Evolutionary conservation across 2,888 invertebrate species (phyloP), one percentile per base, ranked within the genome.

Genomic region (Serripes groenlandicus): DNA sequence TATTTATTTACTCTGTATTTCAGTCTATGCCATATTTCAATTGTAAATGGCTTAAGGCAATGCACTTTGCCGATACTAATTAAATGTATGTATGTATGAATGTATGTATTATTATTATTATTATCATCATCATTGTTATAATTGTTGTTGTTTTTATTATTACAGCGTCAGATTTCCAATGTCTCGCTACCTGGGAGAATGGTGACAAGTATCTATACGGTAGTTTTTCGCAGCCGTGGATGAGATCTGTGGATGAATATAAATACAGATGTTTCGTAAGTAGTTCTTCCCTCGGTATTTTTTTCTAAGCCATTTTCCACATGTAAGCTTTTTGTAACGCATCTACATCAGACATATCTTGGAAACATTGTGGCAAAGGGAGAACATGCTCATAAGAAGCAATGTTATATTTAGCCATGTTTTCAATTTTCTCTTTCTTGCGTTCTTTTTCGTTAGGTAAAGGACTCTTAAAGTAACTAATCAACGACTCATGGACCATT

Each of bases 211-310:
- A 91, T 79, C 81, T 94, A 72, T 94, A 93, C 84, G 93, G 93
- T 11, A 91, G 90, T 73, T 93, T 94, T 71, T 89, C 90, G 0
- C 90, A 91, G 7, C 85, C 90, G 0, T 88, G 89, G 81, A 97
- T 98, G 90, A 68, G 69, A 1, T 97, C 97, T 93, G 97, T 97
- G 95, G 98, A 98, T 94, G 98, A 98, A 94, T 96, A 98, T 49
- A 90, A 88, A 88, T 99, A 98, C 95, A 96, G 98, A 89, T 99
- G 99, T 95, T 98, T 98, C 96, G 98, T 98, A 90, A 92, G 94
- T 93, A 52, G 21, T 62, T n/a, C 11, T 15, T 42, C 9, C 9
- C 42, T 42, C 11, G 9, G 18, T 18, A 42, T 42, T 42, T 49
- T 49, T 49, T 49, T 49, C 42, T 15, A 49, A 56, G 1, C 56